A percentile compares a stretch with the other conserved stretches of the same genome.
phyloP scores from a whole-genome alignment of 2,797 vertebrate species.

The Phrynocephalus forsythii region DNA sequence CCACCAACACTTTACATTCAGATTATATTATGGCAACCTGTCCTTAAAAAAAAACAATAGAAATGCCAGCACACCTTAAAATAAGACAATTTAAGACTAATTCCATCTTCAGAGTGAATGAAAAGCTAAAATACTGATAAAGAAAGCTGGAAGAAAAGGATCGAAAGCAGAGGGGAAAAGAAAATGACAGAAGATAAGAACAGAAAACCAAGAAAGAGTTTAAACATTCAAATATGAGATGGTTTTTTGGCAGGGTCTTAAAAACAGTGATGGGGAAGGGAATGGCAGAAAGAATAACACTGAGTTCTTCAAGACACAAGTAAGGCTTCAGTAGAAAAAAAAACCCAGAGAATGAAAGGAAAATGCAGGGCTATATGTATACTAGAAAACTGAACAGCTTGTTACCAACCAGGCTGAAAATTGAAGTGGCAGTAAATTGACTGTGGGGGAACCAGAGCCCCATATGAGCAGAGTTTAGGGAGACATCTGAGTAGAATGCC shows the following conservation, averaged over 20 bases:
- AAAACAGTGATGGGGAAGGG: conserved; percentile 47
- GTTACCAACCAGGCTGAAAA: not conserved
- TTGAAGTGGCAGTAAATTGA: not conserved
- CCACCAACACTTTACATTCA: not conserved
- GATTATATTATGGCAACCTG: not conserved
- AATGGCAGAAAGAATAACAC: conserved; percentile 52
- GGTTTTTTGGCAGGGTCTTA: conserved; percentile 41
- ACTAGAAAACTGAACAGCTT: not conserved
- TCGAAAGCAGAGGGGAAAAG: conserved; percentile 43
- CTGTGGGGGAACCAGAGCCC: not conserved
- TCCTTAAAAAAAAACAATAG: not conserved
- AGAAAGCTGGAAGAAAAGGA: conserved; percentile 38
- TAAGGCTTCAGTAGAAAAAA: conserved; percentile 56
- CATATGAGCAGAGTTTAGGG: no score
- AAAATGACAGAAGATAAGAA: conserved; percentile 56
- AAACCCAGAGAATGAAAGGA: conserved; percentile 46
- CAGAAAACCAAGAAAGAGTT: conserved; percentile 36
- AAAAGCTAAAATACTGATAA: conserved; percentile 64
- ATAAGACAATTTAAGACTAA: not conserved
- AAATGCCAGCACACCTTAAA: conserved; percentile 41
- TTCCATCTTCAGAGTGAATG: conserved; percentile 48
- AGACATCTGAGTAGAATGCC: not conserved
- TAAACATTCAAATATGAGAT: conserved; percentile 57
- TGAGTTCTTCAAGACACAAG: conserved; percentile 48
- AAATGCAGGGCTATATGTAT: conserved; percentile 44